phyloP scores from a whole-genome alignment of 2,888 invertebrate species.

The Ashinkailepas kermadecensis region DNA sequence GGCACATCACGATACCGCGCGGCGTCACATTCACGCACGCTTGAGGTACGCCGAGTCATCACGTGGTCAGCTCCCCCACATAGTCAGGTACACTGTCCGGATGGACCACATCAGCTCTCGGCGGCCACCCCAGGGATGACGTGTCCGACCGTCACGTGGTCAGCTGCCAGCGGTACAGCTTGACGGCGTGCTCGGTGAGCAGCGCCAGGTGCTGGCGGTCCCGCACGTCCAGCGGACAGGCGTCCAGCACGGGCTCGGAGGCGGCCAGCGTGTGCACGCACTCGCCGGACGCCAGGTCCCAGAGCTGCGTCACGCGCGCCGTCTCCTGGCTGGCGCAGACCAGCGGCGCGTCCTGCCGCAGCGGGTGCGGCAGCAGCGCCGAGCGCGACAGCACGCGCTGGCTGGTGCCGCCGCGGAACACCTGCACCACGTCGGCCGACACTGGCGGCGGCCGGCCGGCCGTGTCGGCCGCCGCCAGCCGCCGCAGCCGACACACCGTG shows the following conservation, averaged over 20 bases:
- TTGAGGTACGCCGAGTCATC: too few species aligned
- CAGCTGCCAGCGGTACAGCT: constrained; percentile 6
- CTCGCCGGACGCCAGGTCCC: constrained; percentile 26
- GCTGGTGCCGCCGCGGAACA: constrained; percentile 33
- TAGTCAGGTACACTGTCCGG: too few species aligned
- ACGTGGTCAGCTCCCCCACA: too few species aligned
- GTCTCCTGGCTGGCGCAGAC: constrained; percentile 33
- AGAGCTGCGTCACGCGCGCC: constrained; percentile 29
- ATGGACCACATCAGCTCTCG: too few species aligned
- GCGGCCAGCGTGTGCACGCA: constrained; percentile 26
- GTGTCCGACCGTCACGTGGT: neutral
- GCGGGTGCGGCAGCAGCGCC: constrained; percentile 25
- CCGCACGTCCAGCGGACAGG: neutral
- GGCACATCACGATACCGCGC: too few species aligned
- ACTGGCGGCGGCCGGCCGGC: neutral
- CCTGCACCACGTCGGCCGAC: constrained; percentile 27
- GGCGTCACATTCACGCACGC: too few species aligned
- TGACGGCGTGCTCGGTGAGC: neutral
- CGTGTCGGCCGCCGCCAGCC: neutral
- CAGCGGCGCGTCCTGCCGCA: constrained; percentile 22
- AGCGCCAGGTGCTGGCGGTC: constrained; percentile 4
- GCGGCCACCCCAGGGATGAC: too few species aligned
- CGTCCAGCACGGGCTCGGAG: constrained; percentile 29
- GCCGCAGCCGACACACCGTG: constrained; percentile 29
- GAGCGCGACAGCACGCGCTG: constrained; percentile 31